Conservation (phyloP, 2,888 invertebrate genomes). For the Muscina levida region DNA sequence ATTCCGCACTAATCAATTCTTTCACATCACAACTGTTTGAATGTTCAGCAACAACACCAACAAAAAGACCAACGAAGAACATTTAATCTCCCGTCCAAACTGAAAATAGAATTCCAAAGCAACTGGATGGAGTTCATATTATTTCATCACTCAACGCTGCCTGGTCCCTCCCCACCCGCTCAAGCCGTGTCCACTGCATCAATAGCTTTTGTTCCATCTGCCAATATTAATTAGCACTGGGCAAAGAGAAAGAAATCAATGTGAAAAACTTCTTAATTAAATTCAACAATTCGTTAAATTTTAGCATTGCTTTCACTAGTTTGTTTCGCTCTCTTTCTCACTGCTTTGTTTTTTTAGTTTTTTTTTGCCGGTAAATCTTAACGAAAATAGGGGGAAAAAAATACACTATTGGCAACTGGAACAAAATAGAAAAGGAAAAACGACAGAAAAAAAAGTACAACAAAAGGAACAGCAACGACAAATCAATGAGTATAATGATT, state of each 20-base stretch:
- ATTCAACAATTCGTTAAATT: constrained; percentile 34
- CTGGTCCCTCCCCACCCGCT: not conserved
- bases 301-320: constrained; percentile 4
- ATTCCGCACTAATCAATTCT: constrained; percentile 1
- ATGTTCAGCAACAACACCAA: not conserved
- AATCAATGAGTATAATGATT: constrained; percentile 50
- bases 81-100: not conserved
- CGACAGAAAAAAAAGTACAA: constrained; percentile 19
- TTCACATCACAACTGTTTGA: not conserved
- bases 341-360: not conserved
- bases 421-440: too few species aligned
- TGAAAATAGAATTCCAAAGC: constrained; percentile 6
- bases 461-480: constrained; percentile 17
- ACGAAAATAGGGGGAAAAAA: not conserved
- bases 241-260: constrained; percentile 37
- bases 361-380: not conserved
- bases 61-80: not conserved
- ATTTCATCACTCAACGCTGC: constrained; percentile 11
- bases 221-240: constrained; percentile 46
- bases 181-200: not conserved
- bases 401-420: constrained; percentile 10
- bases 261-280: constrained; percentile 49
- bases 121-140: constrained; percentile 2
- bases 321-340: not conserved
- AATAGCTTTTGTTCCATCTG: constrained; percentile 18